These are phyloP conservation scores for Pilophorus perplexus DNA, from an alignment of 2,888 invertebrate species.

Conservation along the genomic window DNA sequence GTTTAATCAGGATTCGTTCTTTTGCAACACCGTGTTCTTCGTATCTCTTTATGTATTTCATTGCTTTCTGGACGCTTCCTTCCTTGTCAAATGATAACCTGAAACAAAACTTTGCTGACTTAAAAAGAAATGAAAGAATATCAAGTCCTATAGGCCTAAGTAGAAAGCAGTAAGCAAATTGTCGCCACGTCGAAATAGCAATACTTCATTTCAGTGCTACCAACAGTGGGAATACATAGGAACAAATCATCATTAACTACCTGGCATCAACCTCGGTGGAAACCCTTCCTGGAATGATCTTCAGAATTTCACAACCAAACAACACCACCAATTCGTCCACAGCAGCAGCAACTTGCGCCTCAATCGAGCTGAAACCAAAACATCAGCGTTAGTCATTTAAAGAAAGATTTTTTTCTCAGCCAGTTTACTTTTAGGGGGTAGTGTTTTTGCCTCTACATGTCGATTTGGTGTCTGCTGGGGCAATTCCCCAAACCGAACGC, in stretches of 20 bases:
- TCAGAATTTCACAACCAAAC: slow-evolving; percentile 95
- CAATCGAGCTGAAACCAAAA: slow-evolving; percentile 63
- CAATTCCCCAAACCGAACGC: too few relatives aligned
- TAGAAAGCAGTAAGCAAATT: too few relatives aligned
- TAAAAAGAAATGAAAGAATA: too few relatives aligned
- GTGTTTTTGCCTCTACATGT: background rate
- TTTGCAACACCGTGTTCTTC: slow-evolving; percentile 84
- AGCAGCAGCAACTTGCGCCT: slow-evolving; percentile 76
- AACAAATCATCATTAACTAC: slow-evolving; percentile 53
- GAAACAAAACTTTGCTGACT: too few relatives aligned
- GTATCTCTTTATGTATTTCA: slow-evolving; percentile 80
- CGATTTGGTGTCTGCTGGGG: too few relatives aligned
- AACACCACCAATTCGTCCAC: slow-evolving; percentile 92
- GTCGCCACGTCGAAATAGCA: too few relatives aligned
- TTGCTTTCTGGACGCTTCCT: slow-evolving; percentile 85
- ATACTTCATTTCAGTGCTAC: too few relatives aligned
- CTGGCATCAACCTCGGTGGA: slow-evolving; percentile 96
- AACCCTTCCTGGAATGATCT: slow-evolving; percentile 95
- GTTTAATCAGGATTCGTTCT: slow-evolving; percentile 92
- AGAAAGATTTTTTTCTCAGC: slow-evolving; percentile 25
- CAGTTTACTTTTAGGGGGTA: too few relatives aligned
- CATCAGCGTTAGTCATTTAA: too few relatives aligned
- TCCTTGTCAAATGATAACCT: slow-evolving; percentile 93
- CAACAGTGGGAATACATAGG: background rate
- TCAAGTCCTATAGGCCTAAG: too few relatives aligned